Percentiles rank a stretch among this genome's conserved stretches.
phyloP scores from a whole-genome alignment of 1,140 invertebrate genomes.

The Zaprionus ornatus region DNA sequence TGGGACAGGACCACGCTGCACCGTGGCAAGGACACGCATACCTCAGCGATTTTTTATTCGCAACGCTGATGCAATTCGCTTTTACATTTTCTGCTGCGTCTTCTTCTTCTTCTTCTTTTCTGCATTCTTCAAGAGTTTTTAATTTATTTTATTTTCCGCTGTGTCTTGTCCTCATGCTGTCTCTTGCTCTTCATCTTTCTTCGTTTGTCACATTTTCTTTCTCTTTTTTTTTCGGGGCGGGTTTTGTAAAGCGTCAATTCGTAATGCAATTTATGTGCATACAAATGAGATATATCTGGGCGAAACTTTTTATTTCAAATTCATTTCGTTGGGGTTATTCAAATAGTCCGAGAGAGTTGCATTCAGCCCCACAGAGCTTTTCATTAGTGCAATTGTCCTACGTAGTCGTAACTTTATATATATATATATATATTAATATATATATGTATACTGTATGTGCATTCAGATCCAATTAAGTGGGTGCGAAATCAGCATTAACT shows the following conservation, averaged over 20 bases:
- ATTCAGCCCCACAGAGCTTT: conserved; percentile 6
- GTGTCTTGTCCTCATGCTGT: conserved; percentile 14
- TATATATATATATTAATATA: neutral
- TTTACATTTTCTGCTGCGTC: conserved; percentile 28
- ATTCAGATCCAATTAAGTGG: conserved; percentile 32
- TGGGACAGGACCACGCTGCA: conserved; percentile 19
- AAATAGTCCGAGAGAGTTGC: conserved; percentile 23
- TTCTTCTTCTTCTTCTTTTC: neutral
- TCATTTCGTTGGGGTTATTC: conserved; percentile 33
- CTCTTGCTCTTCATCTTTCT: conserved; percentile 1
- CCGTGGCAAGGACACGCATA: conserved; percentile 30
- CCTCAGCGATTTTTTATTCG: conserved; percentile 47
- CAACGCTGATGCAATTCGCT: conserved; percentile 22
- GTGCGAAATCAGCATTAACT: conserved; percentile 22
- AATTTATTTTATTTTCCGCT: conserved; percentile 54
- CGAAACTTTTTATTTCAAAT: conserved; percentile 40
- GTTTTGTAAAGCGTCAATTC: conserved; percentile 41
- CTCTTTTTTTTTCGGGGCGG: neutral
- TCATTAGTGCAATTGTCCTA: conserved; percentile 20
- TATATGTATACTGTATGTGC: neutral
- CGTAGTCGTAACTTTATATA: neutral
- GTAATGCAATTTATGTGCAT: conserved; percentile 61
- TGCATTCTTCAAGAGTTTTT: conserved; percentile 36
- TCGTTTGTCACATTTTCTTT: neutral
- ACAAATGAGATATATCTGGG: conserved; percentile 42